These are phyloP conservation scores for Danaus plexippus DNA, from an alignment of 1,140 invertebrate genomes.

Conservation along the genomic window DNA sequence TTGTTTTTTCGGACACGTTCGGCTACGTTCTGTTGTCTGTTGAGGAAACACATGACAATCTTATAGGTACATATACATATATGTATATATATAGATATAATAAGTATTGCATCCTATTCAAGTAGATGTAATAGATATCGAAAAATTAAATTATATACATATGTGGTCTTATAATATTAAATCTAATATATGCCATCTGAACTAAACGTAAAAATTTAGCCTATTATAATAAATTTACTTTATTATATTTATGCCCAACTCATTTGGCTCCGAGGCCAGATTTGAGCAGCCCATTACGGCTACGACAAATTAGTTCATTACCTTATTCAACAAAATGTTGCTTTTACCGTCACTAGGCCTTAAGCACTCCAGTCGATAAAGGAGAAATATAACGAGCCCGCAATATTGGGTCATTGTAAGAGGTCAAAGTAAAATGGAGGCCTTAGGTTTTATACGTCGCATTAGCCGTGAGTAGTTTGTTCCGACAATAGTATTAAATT, in stretches of 20 bases:
- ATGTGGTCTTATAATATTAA: too few relatives aligned
- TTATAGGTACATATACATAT: too few relatives aligned
- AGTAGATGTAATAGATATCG: too few relatives aligned
- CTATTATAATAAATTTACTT: constrained; percentile 1
- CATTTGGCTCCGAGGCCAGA: constrained; percentile 30
- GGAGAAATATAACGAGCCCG: constrained; percentile 11
- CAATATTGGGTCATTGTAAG: constrained; percentile 20
- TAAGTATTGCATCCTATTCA: too few relatives aligned
- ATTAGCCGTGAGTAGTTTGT: constrained; percentile 26
- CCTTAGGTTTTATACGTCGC: constrained; percentile 20
- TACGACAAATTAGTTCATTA: constrained; percentile 47
- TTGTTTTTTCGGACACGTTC: too few relatives aligned
- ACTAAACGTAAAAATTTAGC: too few relatives aligned
- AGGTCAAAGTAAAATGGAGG: constrained; percentile 24
- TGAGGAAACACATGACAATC: too few relatives aligned
- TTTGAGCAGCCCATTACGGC: constrained; percentile 30
- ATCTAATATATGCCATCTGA: too few relatives aligned
- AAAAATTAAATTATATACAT: too few relatives aligned
- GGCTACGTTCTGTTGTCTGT: too few relatives aligned
- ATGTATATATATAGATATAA: too few relatives aligned
- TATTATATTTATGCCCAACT: constrained; percentile 22
- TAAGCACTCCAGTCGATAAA: constrained; percentile 10
- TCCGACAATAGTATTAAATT: constrained; percentile 28
- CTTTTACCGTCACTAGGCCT: constrained; percentile 25
- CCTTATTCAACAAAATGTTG: constrained; percentile 33